Base-by-base conservation (phyloP, 2,797 vertebrate genomes). In the Sarcoramphus papa region DNA sequence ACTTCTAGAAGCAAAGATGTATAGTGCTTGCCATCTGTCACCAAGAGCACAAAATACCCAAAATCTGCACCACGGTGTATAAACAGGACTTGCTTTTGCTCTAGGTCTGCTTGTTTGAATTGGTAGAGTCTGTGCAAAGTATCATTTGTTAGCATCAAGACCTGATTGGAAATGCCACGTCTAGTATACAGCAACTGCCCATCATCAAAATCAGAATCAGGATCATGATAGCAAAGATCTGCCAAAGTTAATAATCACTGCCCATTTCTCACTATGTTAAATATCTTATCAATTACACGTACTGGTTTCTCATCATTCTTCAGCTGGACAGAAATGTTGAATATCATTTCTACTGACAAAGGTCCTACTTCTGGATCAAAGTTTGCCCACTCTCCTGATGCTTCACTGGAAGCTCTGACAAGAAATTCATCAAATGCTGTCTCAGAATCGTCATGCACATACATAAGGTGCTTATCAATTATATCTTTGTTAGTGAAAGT, bases 221-320 rank as follows among this genome's bases (percentile, higher is more conserved):
- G 95, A 41, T 99, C 98, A 33, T 98, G 98, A 91, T 98, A 99
- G 86, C 98, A 94, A 63, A 99, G 97, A 92, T 99, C 98, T 24
- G 98, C 97, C 47, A 97, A 74, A 4, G 98, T 99, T 78, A 99
- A 92, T n/a, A 99, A 90, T 86, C 95, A 98, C 91, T 98, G 98
- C 81, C 98, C 97, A 7, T 98, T 98, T 87, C 93, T 92, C 31
- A 99, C 98, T 5, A 99, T 97, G 2, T 98, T 97, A 82, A 99
- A 99, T 68, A 98, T 97, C 77, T 98, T 98, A 93, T 99, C 98
- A 33, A 99, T 97, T 43, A 98, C 51, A 14, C 98, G 98, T 18
- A 98, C 93, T 1, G 99, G 99, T 91, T 99, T 99, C 88, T 99
- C 98, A 75, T 99, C 99, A 89, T 99, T 99, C 77, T 98, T 95